Percentiles rank a stretch among this genome's conserved stretches.
phyloP scores from a whole-genome alignment of 2,797 vertebrate genomes.

The Rhincodon typus region DNA sequence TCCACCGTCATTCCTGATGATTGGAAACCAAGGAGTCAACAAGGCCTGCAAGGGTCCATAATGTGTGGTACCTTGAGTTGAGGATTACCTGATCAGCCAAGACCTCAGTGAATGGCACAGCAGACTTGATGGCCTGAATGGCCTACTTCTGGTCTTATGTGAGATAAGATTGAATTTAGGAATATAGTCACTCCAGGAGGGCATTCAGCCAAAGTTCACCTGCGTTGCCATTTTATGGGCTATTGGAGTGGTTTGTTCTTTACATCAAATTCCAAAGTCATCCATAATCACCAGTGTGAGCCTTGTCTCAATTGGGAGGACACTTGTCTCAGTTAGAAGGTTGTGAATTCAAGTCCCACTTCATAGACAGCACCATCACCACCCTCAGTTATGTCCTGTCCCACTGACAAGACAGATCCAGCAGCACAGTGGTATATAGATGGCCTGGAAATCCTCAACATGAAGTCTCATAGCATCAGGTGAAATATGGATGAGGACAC shows the following conservation, averaged over 20 bases:
- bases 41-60: not conserved
- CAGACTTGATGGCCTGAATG: too few relatives aligned
- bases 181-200: not conserved
- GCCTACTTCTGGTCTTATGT: not conserved
- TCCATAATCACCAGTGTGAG: not conserved
- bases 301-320: too few relatives aligned
- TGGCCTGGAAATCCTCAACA: too few relatives aligned
- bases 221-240: not conserved
- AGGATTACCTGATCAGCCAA: too few relatives aligned
- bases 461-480: too few relatives aligned
- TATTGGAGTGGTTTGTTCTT: not conserved
- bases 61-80: too few relatives aligned
- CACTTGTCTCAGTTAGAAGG: not conserved
- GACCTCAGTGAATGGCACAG: too few relatives aligned
- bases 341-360: not conserved
- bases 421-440: too few relatives aligned
- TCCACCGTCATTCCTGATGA: not conserved
- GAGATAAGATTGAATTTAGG: not conserved
- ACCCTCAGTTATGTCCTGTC: too few relatives aligned
- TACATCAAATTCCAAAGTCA: not conserved
- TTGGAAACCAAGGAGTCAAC: not conserved
- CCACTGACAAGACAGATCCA: too few relatives aligned
- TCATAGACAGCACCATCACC: not conserved
- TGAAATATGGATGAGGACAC: too few relatives aligned
- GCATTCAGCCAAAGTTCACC: not conserved